phyloP scores from a whole-genome alignment of 1,140 invertebrate species.

The Ridgeia piscesae region DNA sequence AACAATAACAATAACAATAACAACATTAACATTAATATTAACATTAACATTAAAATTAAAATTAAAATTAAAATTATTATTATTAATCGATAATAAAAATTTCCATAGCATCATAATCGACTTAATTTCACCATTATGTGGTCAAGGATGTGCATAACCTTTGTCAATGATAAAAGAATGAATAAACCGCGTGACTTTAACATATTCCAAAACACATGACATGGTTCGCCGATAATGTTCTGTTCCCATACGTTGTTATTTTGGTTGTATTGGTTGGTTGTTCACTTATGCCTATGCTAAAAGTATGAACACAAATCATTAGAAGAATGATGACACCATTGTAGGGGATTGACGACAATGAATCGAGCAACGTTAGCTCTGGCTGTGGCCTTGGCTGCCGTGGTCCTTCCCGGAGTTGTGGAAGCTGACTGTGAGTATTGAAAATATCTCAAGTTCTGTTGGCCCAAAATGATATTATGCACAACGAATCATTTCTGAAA shows the following conservation, averaged over 20 bases:
- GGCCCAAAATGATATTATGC: no score
- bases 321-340: neutral
- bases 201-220: neutral
- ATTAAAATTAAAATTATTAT: no score
- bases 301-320: neutral
- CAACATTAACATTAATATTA: no score
- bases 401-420: neutral
- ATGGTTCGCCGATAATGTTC: neutral
- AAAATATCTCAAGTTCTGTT: no score
- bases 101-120: no score
- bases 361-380: neutral
- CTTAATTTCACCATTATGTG: neutral
- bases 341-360: neutral
- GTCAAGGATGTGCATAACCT: neutral
- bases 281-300: neutral
- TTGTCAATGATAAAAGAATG: neutral
- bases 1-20: no score
- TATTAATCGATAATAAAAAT: no score
- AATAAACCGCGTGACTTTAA: neutral
- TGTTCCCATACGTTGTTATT: neutral
- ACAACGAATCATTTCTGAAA: no score
- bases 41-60: no score
- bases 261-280: neutral
- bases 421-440: neutral
- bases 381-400: neutral